Base-by-base conservation (phyloP, 92 coral and sea anemone genomes). In the Porites evermanni region DNA sequence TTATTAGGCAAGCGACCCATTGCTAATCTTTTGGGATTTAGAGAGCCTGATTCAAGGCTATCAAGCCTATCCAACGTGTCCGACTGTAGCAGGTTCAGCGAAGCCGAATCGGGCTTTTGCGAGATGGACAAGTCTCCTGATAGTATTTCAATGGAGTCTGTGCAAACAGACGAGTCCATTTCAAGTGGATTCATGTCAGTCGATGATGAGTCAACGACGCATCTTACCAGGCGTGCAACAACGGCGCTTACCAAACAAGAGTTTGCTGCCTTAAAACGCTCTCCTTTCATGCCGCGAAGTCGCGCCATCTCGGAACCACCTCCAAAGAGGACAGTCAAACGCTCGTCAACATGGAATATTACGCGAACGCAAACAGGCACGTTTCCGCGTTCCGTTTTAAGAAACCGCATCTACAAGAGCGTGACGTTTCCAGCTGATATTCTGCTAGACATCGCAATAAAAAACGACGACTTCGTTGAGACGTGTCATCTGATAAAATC, bases 401-500 rank as follows among this genome's bases (percentile, higher is more conserved):
- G 47, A 78, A 76, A 67, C 18, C 74, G 66, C 16, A 50, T 67
- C 51, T 44, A 54, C 11, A 96, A 92, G 81, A 86, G 89, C 51
- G 97, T 95, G 0, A 68, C 89, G 10, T 95, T 95, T 44, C 87
- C 93, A 53, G 78, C 93, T 6, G 94, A 91, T 61, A 86, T 95
- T 23, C 58, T 95, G 11, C 64, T 95, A 51, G 98, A 95, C 65
- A 81, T 85, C 18, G 94, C 98, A 13, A 73, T 95, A 16, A 65
- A 80, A 13, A 84, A 81, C 78, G 94, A 93, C 72, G 96, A 95
- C 58, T 95, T 95, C 76, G 98, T 95, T 12, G 98, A 93, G 60
- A 90, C 96, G 0, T 95, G 98, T 59, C 94, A 95, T 24, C 82
- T 95, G 78, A 95, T 95, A 77, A 95, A 92, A 69, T 92, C 97